Conservation (phyloP, 2,888 invertebrate genomes). For the Eristalis pertinax region DNA sequence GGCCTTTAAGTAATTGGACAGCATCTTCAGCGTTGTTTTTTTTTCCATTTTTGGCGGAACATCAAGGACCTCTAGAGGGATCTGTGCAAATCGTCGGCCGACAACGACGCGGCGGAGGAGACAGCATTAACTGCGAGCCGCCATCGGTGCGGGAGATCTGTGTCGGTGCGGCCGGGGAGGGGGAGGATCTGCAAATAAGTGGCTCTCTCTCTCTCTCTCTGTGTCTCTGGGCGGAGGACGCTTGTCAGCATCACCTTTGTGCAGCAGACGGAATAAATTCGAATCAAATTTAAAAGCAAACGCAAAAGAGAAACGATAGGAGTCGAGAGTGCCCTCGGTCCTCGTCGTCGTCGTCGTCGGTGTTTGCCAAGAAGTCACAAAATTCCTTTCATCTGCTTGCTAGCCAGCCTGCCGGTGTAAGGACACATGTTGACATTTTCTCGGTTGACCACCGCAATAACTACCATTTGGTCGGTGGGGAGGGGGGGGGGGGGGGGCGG, state of each 20-base stretch:
- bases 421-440: conserved; percentile 48
- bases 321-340: neutral
- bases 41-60: neutral
- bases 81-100: neutral
- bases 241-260: conserved; percentile 51
- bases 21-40: conserved; percentile 7
- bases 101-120: neutral
- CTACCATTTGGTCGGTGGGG: conserved; percentile 6
- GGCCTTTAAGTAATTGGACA: conserved; percentile 65
- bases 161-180: conserved; percentile 2
- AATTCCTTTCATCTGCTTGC: conserved; percentile 44
- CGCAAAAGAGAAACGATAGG: neutral
- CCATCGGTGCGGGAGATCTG: conserved; percentile 19
- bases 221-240: neutral
- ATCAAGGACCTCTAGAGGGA: conserved; percentile 10
- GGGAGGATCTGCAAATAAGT: conserved; percentile 60
- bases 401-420: neutral
- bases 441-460: conserved; percentile 30
- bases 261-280: conserved; percentile 68
- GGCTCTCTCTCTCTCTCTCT: conserved; percentile 1
- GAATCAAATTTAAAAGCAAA: conserved; percentile 43
- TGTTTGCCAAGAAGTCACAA: conserved; percentile 44
- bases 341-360: neutral
- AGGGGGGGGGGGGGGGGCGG: neutral
- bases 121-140: conserved; percentile 21